Evolutionary conservation across 2,888 invertebrate genomes (phyloP).

Genomic region (Stenurella melanura): DNA sequence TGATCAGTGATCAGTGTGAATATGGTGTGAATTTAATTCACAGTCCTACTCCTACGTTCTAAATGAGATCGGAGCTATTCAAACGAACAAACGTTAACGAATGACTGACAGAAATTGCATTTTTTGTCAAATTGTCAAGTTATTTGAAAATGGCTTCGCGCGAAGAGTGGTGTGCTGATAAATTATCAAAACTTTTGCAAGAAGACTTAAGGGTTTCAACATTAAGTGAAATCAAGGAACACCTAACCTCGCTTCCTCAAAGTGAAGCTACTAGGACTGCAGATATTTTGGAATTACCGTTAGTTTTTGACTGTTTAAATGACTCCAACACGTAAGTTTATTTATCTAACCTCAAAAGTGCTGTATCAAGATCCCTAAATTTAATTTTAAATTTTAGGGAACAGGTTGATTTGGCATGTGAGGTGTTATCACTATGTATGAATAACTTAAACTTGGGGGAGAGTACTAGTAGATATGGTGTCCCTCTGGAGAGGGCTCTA

Average conservation of each 20-base stretch:
- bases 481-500: conserved; percentile 78
- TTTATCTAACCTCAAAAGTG: conserved; percentile 58
- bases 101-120: conserved; percentile 6
- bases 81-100: not conserved
- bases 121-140: conserved; percentile 1
- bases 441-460: conserved; percentile 79
- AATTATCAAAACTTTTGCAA: conserved; percentile 72
- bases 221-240: conserved; percentile 73
- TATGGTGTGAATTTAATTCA: no score
- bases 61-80: not conserved
- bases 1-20: no score
- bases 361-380: conserved; percentile 51
- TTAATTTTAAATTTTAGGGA: conserved; percentile 71
- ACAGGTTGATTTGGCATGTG: conserved; percentile 79
- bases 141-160: conserved; percentile 66
- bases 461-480: conserved; percentile 77
- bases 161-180: conserved; percentile 74
- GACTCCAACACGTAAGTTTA: conserved; percentile 73
- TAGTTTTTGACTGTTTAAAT: conserved; percentile 81
- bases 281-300: conserved; percentile 75
- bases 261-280: conserved; percentile 71
- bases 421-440: conserved; percentile 80
- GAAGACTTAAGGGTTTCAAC: conserved; percentile 72
- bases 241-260: conserved; percentile 70
- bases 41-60: no score